Base-by-base conservation (phyloP, 2,888 invertebrate species). In the Apodemia hepburni region DNA sequence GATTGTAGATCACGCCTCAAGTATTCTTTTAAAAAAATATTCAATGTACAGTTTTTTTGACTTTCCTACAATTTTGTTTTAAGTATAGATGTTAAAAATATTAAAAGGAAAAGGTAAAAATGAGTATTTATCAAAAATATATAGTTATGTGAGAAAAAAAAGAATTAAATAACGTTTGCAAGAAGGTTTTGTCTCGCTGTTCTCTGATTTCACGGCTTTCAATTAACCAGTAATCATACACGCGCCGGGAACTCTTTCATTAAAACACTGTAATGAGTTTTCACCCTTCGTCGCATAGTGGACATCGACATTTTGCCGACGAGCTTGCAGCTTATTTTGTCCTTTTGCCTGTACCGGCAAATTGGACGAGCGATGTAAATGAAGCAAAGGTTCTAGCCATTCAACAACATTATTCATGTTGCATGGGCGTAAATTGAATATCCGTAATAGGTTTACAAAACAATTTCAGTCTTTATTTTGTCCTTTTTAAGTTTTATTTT, bases 201-300 rank as follows among this genome's bases (percentile, higher is more conserved):
- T 76, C 81, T 81, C 79, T 85, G 87, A 87, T 86, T 89, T 89
- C 80, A 81, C 79, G 76, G 82, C 82, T 86, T 86, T 87, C 88
- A 91, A 90, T 91, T 90, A 89, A 85, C 84, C 81, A 82, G 89
- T 89, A 90, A 88, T 88, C 88, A 89, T 87, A 87, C 84, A 89
- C 87, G 84, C 81, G 45, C 82, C 80, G 78, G 81, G 82, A 79
- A 80, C 85, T 87, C 87, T 90, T 91, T 90, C 85, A 89, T 90
- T 87, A 87, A 49, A 84, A 82, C 78, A 81, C 78, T 78, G 80
- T 88, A 89, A 90, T 89, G 88, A 90, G 88, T 90, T 91, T 90
- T 87, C 85, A 83, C 87, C 88, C 89, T 87, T 82, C 84, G 76
- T 68, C 79, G 81, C 79, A 81, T 85, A 85, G 82, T 90, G 89